Evolutionary conservation across 2,113 vertebrate genomes (phyloP).

Genomic region (Lonchura striata): DNA sequence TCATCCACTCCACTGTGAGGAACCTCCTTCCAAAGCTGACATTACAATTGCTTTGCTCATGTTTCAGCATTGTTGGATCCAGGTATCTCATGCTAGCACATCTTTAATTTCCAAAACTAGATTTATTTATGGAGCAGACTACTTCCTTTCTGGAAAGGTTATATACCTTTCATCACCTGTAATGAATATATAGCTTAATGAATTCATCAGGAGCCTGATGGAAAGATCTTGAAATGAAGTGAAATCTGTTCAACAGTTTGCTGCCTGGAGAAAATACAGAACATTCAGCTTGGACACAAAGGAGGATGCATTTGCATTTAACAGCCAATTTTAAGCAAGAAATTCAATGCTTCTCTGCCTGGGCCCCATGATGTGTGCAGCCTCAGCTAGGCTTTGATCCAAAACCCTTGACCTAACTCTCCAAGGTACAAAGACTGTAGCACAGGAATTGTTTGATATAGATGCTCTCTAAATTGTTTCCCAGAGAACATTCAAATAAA

Average conservation of each 20-base stretch:
- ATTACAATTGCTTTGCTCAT: not conserved
- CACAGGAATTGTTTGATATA: not conserved
- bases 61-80: not conserved
- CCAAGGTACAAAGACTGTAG: not conserved
- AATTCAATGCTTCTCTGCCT: not conserved
- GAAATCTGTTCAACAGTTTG: conserved; percentile 20
- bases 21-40: not conserved
- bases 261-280: conserved; percentile 16
- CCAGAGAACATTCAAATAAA: conserved; percentile 11
- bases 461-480: conserved; percentile 13
- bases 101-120: conserved; percentile 5
- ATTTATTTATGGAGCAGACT: not conserved
- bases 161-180: conserved; percentile 32
- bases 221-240: conserved; percentile 19
- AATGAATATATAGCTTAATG: conserved; percentile 23
- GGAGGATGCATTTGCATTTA: conserved; percentile 43
- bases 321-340: conserved; percentile 25
- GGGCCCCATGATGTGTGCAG: not conserved
- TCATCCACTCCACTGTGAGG: not conserved
- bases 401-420: conserved; percentile 37
- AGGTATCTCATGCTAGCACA: conserved; percentile 12
- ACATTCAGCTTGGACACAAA: not conserved
- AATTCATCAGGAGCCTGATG: not conserved
- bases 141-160: not conserved
- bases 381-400: conserved; percentile 52